Conservation (phyloP, 2,797 vertebrate genomes). For the Rhinophrynus dorsalis region DNA sequence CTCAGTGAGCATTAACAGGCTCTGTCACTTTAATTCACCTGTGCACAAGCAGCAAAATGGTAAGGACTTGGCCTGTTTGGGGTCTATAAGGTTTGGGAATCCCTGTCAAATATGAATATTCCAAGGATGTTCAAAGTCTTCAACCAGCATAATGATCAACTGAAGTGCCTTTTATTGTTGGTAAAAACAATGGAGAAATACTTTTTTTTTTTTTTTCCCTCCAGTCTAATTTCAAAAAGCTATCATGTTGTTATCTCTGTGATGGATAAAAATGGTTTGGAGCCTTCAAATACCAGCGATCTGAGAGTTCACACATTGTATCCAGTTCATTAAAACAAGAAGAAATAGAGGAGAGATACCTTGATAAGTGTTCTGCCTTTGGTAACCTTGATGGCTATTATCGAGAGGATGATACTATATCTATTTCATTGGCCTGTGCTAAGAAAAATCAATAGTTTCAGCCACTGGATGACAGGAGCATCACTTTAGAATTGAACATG, state of each 20-base stretch:
- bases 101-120: no score
- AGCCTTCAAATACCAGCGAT: slow-evolving; percentile 58
- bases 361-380: slow-evolving; percentile 93
- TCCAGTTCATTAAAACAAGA: slow-evolving; percentile 85
- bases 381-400: slow-evolving; percentile 94
- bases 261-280: slow-evolving; percentile 61
- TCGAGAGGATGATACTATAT: slow-evolving; percentile 70
- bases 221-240: not conserved
- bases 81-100: no score
- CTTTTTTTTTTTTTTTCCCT: not conserved
- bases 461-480: slow-evolving; percentile 79
- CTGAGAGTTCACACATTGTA: slow-evolving; percentile 72
- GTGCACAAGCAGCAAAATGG: no score
- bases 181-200: no score
- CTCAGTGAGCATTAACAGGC: no score
- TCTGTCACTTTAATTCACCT: no score
- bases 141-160: no score
- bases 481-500: slow-evolving; percentile 94
- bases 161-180: no score
- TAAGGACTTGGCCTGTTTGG: no score
- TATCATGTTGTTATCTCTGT: slow-evolving; percentile 45
- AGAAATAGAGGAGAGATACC: slow-evolving; percentile 78
- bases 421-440: slow-evolving; percentile 84
- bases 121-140: no score
- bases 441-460: slow-evolving; percentile 91